A percentile compares a stretch with the other conserved stretches of the same genome.
Conservation (phyloP, 1,140 invertebrate species). For the Campoletis sonorensis region DNA sequence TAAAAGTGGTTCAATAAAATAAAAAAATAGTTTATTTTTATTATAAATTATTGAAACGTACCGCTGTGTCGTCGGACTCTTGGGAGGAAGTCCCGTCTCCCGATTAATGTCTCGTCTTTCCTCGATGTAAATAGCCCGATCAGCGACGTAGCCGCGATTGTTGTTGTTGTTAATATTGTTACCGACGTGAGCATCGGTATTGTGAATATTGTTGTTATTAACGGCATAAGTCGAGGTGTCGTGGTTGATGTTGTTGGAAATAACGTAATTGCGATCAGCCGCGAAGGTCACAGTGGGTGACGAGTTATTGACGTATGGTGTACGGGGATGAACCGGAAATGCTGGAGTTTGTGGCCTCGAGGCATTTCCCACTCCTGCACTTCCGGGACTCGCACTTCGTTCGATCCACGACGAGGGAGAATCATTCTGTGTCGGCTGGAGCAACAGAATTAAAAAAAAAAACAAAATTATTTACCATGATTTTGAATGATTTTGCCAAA, state of each 20-base stretch:
- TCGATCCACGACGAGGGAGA: constrained; percentile 80
- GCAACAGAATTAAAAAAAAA: constrained; percentile 1
- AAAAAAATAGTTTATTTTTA: no score
- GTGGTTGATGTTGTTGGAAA: constrained; percentile 64
- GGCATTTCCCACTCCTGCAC: constrained; percentile 72
- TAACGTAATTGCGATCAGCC: constrained; percentile 65
- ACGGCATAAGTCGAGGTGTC: constrained; percentile 59
- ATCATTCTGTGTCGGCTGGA: constrained; percentile 80
- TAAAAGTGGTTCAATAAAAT: no score
- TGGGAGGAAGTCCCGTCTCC: constrained; percentile 81
- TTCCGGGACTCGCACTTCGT: constrained; percentile 78
- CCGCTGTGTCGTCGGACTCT: constrained; percentile 85
- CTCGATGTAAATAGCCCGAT: constrained; percentile 71
- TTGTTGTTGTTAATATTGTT: constrained; percentile 63
- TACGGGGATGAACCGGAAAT: constrained; percentile 92
- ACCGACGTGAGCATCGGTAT: constrained; percentile 49
- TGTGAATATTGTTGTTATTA: constrained; percentile 61
- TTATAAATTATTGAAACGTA: constrained; percentile 66
- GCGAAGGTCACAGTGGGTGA: constrained; percentile 80
- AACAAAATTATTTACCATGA: constrained; percentile 25
- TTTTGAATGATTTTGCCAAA: no score
- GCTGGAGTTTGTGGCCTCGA: constrained; percentile 90
- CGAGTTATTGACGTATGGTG: constrained; percentile 85
- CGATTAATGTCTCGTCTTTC: constrained; percentile 76
- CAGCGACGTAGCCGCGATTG: constrained; percentile 62